Base-by-base conservation (phyloP, 2,888 invertebrate genomes). In the Oegoconia quadripuncta region DNA sequence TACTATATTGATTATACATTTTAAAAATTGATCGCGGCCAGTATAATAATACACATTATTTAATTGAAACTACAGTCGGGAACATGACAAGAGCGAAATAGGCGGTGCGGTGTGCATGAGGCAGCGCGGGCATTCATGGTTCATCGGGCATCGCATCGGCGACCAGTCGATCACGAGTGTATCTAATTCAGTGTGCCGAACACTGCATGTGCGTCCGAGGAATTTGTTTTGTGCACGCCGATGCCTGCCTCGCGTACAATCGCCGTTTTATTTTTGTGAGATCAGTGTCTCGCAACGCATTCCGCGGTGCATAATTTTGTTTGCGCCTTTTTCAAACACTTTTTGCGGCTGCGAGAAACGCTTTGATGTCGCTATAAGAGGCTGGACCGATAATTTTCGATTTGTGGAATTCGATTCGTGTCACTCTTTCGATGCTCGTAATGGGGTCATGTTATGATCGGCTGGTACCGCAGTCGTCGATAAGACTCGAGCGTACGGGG, bases 161-260 rank as follows among this genome's bases (percentile, higher is more conserved):
- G 64, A 62, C 64, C 73, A 72, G 70, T 74, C 71, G 72, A 76
- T 80, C 78, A 78, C 74, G 74, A 72, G 73, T 79, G 80, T 76
- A 64, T 80, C 82, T 82, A 82, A 80, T 83, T 81, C 79, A 81
- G 81, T 77, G 74, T 72, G 65, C 68, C n/a, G n/a, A n/a, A n/a
- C n/a, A n/a, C n/a, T 68, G 73, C 68, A 68, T 74, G 69, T 77
- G 79, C 74, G 71, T 75, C 68, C 49, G 57, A 82, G 82, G 84
- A 83, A 84, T 84, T 82, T 74, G 77, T 79, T 77, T 77, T 74
- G 75, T 77, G 76, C 75, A 74, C 75, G 73, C 65, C 70, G 73
- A 67, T 68, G 66, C 25, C 2, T 9, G 25, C 25, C 25, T 62
- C 60, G 30, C 16, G 25, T 26, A 26, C 20, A 35, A 28, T 20